A percentile compares a stretch with the other conserved stretches of the same genome.
Evolutionary conservation across 2,797 vertebrate species (phyloP).

Genomic region (Acrossocheilus fasciatus): DNA sequence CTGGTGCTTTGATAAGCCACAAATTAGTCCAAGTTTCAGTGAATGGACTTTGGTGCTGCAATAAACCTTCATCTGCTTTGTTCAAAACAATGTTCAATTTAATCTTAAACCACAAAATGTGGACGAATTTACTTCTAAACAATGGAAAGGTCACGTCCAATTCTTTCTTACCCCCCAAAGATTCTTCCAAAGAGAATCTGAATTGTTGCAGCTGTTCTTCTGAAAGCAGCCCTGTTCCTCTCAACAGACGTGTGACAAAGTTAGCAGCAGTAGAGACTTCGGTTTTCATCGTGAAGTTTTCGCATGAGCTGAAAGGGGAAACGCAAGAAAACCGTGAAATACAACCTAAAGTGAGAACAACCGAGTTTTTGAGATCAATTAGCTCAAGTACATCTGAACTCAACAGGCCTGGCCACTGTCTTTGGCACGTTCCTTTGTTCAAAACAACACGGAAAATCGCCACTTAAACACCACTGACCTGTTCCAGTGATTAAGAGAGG

Average conservation of each 20-base stretch:
- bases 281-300: slow-evolving; percentile 70
- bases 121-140: neutral
- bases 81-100: neutral
- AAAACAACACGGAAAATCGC: slow-evolving; percentile 52
- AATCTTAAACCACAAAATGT: neutral
- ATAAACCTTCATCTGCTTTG: neutral
- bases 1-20: neutral
- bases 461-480: slow-evolving; percentile 46
- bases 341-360: neutral
- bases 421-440: slow-evolving; percentile 63
- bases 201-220: slow-evolving; percentile 77
- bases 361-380: neutral
- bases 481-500: slow-evolving; percentile 11
- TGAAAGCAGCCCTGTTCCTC: slow-evolving; percentile 70
- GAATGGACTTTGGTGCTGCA: slow-evolving; percentile 30
- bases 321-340: neutral
- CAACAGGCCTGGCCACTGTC: slow-evolving; percentile 35
- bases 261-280: slow-evolving; percentile 75
- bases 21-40: neutral
- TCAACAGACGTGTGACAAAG: slow-evolving; percentile 77
- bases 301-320: slow-evolving; percentile 55
- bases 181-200: slow-evolving; percentile 75
- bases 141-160: neutral
- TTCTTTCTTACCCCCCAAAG: slow-evolving; percentile 64
- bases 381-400: slow-evolving; percentile 9